Percentiles rank a stretch among this genome's conserved stretches.
These are phyloP conservation scores for Oreonectes daqikongensis DNA, from an alignment of 2,797 vertebrate species.

Conservation along the genomic window DNA sequence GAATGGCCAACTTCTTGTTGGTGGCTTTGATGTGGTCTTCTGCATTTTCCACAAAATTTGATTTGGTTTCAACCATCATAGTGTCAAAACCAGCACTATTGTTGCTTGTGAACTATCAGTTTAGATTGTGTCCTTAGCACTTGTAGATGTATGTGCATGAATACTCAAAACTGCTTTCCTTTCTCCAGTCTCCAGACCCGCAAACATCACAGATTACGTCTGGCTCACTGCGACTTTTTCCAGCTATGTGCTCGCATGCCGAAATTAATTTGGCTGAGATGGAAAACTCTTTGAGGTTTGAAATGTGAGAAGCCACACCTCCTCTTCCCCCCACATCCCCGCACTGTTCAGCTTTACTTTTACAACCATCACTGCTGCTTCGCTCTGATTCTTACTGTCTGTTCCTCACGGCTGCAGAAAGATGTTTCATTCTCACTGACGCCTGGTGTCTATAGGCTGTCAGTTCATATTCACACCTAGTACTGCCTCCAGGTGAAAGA, in stretches of 20 bases:
- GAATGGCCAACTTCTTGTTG: too few relatives aligned
- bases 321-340: not conserved
- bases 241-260: constrained; percentile 22
- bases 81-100: not conserved
- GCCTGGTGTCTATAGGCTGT: constrained; percentile 4
- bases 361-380: constrained; percentile 1
- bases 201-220: constrained; percentile 10
- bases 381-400: constrained; percentile 17
- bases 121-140: not conserved
- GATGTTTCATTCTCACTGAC: constrained; percentile 20
- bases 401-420: constrained; percentile 23
- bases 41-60: not conserved
- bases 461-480: constrained; percentile 28
- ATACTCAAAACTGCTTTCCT: constrained; percentile 3
- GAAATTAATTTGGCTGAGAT: constrained; percentile 38
- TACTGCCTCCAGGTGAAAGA: not conserved
- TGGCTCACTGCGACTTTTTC: constrained; percentile 33
- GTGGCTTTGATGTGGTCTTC: not conserved
- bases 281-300: constrained; percentile 33
- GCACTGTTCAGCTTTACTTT: not conserved
- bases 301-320: constrained; percentile 37
- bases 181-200: not conserved
- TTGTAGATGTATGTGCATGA: not conserved
- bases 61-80: not conserved
- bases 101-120: not conserved